Evolutionary conservation across 2,113 vertebrate species (phyloP), one percentile per base, ranked within the genome.

Genomic region (Rostratula benghalensis): DNA sequence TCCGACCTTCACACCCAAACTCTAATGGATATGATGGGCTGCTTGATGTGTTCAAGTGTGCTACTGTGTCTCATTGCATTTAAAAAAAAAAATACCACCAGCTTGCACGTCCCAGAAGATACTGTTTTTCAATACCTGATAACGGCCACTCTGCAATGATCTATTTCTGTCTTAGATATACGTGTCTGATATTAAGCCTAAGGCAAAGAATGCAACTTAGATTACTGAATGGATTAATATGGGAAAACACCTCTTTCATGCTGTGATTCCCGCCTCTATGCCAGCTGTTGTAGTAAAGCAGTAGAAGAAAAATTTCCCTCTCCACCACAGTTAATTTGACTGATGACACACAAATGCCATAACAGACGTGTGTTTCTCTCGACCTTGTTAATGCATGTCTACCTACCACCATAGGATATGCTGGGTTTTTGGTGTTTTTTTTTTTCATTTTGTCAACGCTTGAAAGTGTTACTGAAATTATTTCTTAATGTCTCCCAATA

Each of bases 1-100:
- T 74, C 90, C 12, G 75, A 98, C 98, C 98, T 98, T 98, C 95
- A 97, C 95, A 97, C 96, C 87, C 78, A 91, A 92, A 97, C 95
- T 80, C 86, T 96, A 94, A 85, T 23, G 82, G 93, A 87, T 95
- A 77, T 35, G 81, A 78, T 60, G 81, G 77, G 69, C 73, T 77
- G 53, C 71, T 86, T 31, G 22, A 41, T 60, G 82, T 15, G 61
- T 70, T 57, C 25, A 39, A 33, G 53, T 48, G 35, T 35, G n/a
- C 41, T 81, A 15, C 9, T 0, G 3, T 25, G 74, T 63, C 37
- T 90, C 48, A 8, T 31, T 31, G 63, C 45, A 90, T 57, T 13
- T 83, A 48, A 68, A 57, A 46, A 70, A 57, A 13, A 39, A 51
- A 22, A 5, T 6, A 41, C 41, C 14, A 45, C 28, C 35, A 11